phyloP scores from a whole-genome alignment of 2,888 invertebrate species.

The Brachyptera putata region DNA sequence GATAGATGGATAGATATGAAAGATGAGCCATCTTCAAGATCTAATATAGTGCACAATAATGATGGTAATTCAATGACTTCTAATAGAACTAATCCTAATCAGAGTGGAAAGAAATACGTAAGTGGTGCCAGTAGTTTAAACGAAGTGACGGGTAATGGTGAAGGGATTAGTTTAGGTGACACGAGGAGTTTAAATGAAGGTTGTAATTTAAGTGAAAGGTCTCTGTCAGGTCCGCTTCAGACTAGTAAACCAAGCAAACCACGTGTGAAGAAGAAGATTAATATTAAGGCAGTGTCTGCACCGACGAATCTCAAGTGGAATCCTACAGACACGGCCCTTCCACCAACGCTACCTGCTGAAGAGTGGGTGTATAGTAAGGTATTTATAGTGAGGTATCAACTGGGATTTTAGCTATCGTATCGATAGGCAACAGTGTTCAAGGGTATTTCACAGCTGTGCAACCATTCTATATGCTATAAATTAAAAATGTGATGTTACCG shows the following conservation, averaged over 20 bases:
- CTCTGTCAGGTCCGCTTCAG: conserved; percentile 5
- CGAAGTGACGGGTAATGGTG: neutral
- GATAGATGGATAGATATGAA: conserved; percentile 2
- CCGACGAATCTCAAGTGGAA: conserved; percentile 9
- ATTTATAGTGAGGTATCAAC: neutral
- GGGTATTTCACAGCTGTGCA: no score
- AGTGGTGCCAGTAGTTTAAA: neutral
- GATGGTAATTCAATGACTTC: neutral
- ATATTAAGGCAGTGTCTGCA: conserved; percentile 5
- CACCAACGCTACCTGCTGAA: neutral
- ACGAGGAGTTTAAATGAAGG: neutral
- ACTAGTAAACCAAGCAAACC: neutral
- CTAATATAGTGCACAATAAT: neutral
- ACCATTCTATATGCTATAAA: no score
- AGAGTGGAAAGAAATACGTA: neutral
- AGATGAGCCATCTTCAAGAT: neutral
- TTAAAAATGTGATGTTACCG: no score
- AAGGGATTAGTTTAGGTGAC: neutral
- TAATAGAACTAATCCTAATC: neutral
- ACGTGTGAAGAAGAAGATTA: neutral
- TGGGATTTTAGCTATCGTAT: no score
- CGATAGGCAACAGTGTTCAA: no score
- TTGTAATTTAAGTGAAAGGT: neutral
- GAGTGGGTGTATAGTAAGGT: conserved; percentile 14
- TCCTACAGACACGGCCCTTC: neutral